Conservation (phyloP, 2,888 invertebrate genomes). For the Oligia latruncula region DNA sequence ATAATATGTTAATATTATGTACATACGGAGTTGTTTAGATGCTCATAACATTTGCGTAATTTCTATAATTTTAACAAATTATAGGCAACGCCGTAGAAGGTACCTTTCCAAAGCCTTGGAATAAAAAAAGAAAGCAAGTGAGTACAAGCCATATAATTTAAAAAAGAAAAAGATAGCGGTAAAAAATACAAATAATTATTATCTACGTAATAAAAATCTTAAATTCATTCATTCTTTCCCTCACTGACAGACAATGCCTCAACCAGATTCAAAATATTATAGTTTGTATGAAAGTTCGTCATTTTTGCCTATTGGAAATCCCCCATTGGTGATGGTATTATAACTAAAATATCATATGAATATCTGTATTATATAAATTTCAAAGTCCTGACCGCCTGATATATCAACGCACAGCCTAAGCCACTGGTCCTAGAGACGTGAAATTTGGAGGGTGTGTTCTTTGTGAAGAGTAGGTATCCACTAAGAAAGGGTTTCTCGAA, state of each 20-base stretch:
- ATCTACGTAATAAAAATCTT: background rate
- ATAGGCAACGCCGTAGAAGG: background rate
- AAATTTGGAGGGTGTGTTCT: no score
- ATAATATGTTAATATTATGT: constrained; percentile 27
- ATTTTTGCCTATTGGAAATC: background rate
- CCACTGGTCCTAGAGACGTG: no score
- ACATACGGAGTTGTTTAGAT: constrained; percentile 33
- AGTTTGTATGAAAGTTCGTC: background rate
- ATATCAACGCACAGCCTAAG: no score
- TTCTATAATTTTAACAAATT: constrained; percentile 44
- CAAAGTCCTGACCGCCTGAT: no score
- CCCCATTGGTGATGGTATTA: background rate
- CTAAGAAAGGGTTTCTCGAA: no score
- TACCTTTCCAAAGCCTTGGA: background rate
- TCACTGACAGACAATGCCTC: background rate
- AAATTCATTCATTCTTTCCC: background rate
- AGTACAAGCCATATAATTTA: background rate
- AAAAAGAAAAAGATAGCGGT: background rate
- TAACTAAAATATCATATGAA: background rate
- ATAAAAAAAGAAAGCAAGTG: background rate
- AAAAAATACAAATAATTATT: background rate
- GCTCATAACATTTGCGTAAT: constrained; percentile 36
- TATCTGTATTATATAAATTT: no score
- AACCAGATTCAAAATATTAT: no score
- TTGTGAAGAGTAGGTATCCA: no score